These are phyloP conservation scores for Nomada goodeniana DNA, from an alignment of 2,888 invertebrate genomes.

Conservation along the genomic window DNA sequence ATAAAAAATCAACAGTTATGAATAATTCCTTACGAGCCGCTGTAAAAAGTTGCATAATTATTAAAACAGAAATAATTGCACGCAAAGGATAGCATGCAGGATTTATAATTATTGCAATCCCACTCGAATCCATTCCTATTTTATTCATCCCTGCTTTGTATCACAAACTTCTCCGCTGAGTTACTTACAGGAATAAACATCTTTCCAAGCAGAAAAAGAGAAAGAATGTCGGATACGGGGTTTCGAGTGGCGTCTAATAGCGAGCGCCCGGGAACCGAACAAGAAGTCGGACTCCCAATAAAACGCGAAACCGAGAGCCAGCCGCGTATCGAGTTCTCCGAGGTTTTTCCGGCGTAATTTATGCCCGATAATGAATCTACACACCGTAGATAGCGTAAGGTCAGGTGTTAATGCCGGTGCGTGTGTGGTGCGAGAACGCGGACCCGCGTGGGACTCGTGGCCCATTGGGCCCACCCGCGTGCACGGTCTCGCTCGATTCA, in stretches of 20 bases:
- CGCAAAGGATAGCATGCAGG: no score
- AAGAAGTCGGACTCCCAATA: slow-evolving; percentile 58
- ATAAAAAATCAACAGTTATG: no score
- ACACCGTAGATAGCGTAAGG: slow-evolving; percentile 75
- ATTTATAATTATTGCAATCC: no score
- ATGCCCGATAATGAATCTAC: slow-evolving; percentile 79
- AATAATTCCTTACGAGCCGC: no score
- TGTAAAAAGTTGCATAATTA: no score
- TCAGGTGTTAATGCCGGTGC: slow-evolving; percentile 79
- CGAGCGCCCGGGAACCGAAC: slow-evolving; percentile 39
- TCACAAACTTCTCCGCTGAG: neutral
- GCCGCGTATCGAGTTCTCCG: slow-evolving; percentile 63
- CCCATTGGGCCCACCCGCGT: slow-evolving; percentile 73
- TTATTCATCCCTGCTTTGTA: no score
- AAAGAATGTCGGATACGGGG: slow-evolving; percentile 10
- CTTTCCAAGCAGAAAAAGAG: neutral
- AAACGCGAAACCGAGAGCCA: slow-evolving; percentile 69
- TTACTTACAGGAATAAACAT: slow-evolving; percentile 25
- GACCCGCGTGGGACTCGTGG: slow-evolving; percentile 72
- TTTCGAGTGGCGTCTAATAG: slow-evolving; percentile 41
- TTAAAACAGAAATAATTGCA: no score
- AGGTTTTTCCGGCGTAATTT: slow-evolving; percentile 76
- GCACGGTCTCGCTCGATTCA: slow-evolving; percentile 59
- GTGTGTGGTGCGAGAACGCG: slow-evolving; percentile 70
- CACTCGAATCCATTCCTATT: no score